Conservation (phyloP, 1,140 invertebrate genomes). For the Caenorhabditis inopinata region DNA sequence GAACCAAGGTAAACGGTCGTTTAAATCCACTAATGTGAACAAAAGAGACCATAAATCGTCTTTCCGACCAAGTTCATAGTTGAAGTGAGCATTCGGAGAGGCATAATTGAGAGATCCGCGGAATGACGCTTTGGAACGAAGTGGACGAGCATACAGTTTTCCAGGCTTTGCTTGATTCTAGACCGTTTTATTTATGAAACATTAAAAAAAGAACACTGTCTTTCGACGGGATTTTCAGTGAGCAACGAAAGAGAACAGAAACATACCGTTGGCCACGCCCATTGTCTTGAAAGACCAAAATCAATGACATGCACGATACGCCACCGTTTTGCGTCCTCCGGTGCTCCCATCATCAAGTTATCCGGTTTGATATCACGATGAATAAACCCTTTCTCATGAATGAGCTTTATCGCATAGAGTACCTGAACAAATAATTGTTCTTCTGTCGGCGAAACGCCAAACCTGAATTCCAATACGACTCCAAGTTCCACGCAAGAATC, state of each 20-base stretch:
- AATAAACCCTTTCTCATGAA: not conserved
- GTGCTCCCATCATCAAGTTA: not conserved
- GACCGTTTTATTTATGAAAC: no score
- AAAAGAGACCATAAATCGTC: slow-evolving; percentile 17
- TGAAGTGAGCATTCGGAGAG: not conserved
- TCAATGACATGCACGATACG: not conserved
- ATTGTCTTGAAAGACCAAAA: not conserved
- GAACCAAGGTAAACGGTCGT: not conserved
- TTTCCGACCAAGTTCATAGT: not conserved
- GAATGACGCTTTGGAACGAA: not conserved
- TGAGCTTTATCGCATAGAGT: not conserved
- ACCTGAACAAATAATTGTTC: no score
- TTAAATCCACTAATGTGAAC: not conserved
- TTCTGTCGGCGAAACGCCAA: no score
- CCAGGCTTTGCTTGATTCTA: no score
- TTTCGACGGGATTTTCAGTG: no score
- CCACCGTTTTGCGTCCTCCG: not conserved
- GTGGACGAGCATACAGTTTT: not conserved
- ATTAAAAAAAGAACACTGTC: no score
- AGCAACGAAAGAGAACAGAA: not conserved
- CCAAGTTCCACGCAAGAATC: not conserved
- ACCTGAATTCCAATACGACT: not conserved
- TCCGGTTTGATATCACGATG: not conserved
- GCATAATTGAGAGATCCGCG: not conserved
- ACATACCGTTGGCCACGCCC: not conserved